phyloP scores from a whole-genome alignment of 2,113 vertebrate genomes.

The Callocephalon fimbriatum region DNA sequence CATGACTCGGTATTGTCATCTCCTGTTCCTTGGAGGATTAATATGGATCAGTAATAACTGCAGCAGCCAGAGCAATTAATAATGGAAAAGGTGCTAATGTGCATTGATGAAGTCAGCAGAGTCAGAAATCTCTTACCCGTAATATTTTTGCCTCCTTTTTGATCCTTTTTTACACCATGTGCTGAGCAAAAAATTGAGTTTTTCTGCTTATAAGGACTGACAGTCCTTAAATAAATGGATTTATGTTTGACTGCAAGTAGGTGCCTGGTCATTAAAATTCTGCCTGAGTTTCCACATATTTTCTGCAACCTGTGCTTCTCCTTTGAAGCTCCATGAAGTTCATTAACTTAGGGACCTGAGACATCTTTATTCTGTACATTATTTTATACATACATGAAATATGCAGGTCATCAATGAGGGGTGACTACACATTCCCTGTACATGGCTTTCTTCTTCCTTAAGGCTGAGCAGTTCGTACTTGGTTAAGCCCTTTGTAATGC shows the following conservation, averaged over 20 bases:
- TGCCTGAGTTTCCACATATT: not conserved
- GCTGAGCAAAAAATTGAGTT: not conserved
- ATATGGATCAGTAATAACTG: slow-evolving; percentile 46
- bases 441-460: not conserved
- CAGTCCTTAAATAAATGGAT: not conserved
- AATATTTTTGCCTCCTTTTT: not conserved
- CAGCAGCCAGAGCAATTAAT: slow-evolving; percentile 46
- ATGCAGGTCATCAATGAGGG: not conserved
- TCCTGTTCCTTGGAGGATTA: slow-evolving; percentile 9
- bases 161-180: not conserved
- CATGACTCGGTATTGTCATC: not conserved
- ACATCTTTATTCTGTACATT: not conserved
- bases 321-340: not conserved
- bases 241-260: not conserved
- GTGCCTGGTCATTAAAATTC: not conserved
- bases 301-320: not conserved
- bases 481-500: not conserved
- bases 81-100: slow-evolving; percentile 28
- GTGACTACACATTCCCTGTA: not conserved
- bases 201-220: not conserved
- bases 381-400: not conserved
- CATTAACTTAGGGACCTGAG: not conserved
- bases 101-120: slow-evolving; percentile 20
- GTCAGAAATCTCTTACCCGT: not conserved
- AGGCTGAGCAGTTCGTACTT: not conserved